These are phyloP conservation scores for Nebria ingens DNA, from an alignment of 1,140 invertebrate species.

Conservation along the genomic window DNA sequence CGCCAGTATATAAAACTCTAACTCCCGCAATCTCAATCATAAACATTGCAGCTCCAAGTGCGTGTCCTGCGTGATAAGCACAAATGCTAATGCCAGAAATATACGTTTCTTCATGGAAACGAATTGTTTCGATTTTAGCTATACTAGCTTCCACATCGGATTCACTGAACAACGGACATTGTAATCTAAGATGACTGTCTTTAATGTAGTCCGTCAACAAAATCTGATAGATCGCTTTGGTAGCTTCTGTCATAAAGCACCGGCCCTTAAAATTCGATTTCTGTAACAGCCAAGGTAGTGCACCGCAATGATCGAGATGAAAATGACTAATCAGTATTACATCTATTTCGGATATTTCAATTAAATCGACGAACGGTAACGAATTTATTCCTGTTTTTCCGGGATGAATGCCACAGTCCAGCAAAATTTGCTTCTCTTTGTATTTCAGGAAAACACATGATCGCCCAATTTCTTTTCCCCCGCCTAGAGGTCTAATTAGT, in stretches of 20 bases:
- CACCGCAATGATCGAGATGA: constrained; percentile 97
- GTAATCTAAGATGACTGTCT: constrained; percentile 95
- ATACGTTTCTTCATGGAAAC: constrained; percentile 98
- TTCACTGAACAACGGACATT: constrained; percentile 97
- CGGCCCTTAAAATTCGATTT: constrained; percentile 97
- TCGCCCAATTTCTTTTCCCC: constrained; percentile 97
- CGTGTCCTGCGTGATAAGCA: constrained; percentile 98
- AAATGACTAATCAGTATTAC: constrained; percentile 89
- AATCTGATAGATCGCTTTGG: constrained; percentile 99
- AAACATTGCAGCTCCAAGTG: constrained; percentile 98
- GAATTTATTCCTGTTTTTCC: constrained; percentile 95
- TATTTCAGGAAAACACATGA: constrained; percentile 98
- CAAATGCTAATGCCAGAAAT: constrained; percentile 95
- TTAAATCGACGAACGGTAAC: constrained; percentile 93
- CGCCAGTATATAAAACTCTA: constrained; percentile 94
- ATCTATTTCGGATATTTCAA: constrained; percentile 96
- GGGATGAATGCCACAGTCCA: constrained; percentile 99
- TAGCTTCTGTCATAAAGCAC: constrained; percentile 99
- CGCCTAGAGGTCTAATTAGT: constrained; percentile 49
- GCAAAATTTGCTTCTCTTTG: constrained; percentile 95
- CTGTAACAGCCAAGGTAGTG: constrained; percentile 93
- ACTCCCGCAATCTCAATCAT: constrained; percentile 99
- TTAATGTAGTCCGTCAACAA: constrained; percentile 98
- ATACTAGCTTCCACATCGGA: constrained; percentile 93
- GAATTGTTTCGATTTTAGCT: constrained; percentile 98